Percentiles rank a stretch among this genome's conserved stretches.
Evolutionary conservation across 2,888 invertebrate genomes (phyloP).

Genomic region (Strigamia transsilvanica): DNA sequence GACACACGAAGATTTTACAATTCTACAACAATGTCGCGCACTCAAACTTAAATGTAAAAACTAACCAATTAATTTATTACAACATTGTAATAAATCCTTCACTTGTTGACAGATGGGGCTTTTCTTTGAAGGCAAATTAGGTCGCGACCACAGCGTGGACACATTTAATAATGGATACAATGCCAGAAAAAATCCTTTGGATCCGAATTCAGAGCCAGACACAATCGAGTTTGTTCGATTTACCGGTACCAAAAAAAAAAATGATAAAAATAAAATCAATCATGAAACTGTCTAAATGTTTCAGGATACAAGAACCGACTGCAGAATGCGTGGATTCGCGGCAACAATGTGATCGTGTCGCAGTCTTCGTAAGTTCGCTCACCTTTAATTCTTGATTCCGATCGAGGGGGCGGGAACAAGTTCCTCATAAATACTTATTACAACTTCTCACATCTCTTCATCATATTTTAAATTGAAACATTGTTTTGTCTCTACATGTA

Average conservation of each 20-base stretch:
- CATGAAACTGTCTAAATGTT: not conserved
- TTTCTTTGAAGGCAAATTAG: slow-evolving; percentile 54
- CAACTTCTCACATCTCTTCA: not conserved
- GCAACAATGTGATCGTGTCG: slow-evolving; percentile 51
- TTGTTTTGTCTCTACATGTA: not conserved
- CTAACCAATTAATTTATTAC: not conserved
- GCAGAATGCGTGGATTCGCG: slow-evolving; percentile 52
- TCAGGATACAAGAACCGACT: slow-evolving; percentile 52
- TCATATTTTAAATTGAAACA: slow-evolving; percentile 3
- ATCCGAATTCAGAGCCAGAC: slow-evolving; percentile 51
- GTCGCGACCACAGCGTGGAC: slow-evolving; percentile 43
- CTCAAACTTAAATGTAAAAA: slow-evolving; percentile 55
- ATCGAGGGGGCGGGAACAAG: slow-evolving; percentile 8
- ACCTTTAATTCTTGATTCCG: not conserved
- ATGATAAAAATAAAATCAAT: not conserved
- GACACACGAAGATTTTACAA: slow-evolving; percentile 57
- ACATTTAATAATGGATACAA: slow-evolving; percentile 53
- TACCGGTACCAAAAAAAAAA: slow-evolving; percentile 51
- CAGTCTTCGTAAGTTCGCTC: slow-evolving; percentile 51
- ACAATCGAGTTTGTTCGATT: slow-evolving; percentile 52
- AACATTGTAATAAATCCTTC: not conserved
- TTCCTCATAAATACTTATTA: not conserved
- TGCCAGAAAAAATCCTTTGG: slow-evolving; percentile 52
- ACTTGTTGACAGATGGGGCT: slow-evolving; percentile 44
- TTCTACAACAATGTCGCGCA: slow-evolving; percentile 59